Conservation (phyloP, 1,140 invertebrate genomes). For the Caenorhabditis remanei region DNA sequence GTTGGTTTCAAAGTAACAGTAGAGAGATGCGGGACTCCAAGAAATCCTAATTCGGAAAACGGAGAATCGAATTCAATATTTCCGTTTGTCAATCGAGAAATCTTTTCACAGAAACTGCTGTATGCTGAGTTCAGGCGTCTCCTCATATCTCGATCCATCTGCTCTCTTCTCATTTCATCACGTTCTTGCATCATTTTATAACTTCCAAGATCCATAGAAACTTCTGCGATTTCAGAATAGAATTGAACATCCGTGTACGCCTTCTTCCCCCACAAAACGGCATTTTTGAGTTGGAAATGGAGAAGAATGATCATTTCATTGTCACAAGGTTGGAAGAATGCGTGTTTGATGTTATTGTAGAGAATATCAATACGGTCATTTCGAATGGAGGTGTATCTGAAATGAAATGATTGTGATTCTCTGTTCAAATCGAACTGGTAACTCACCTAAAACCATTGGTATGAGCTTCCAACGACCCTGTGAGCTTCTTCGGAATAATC, state of each 20-base stretch:
- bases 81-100: slow-evolving; percentile 93
- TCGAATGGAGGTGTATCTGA: slow-evolving; percentile 95
- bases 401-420: slow-evolving; percentile 77
- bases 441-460: slow-evolving; percentile 84
- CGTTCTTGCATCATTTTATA: slow-evolving; percentile 99
- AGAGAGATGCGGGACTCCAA: slow-evolving; percentile 95
- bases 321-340: slow-evolving; percentile 99
- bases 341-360: slow-evolving; percentile 99
- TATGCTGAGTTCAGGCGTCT: slow-evolving; percentile 97
- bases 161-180: slow-evolving; percentile 98
- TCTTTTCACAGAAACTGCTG: slow-evolving; percentile 97
- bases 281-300: slow-evolving; percentile 98
- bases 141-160: slow-evolving; percentile 91
- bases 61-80: slow-evolving; percentile 98
- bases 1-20: slow-evolving; percentile 97
- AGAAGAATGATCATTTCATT: slow-evolving; percentile 99
- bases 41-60: slow-evolving; percentile 96
- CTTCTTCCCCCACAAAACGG: slow-evolving; percentile 99
- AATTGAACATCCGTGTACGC: slow-evolving; percentile 89
- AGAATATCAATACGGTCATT: slow-evolving; percentile 99
- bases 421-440: background rate
- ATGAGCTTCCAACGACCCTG: slow-evolving; percentile 90
- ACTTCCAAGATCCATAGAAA: slow-evolving; percentile 98
- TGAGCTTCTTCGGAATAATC: slow-evolving; percentile 97
- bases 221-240: slow-evolving; percentile 99